Evolutionary conservation across 2,113 vertebrate genomes (phyloP), one percentile per base, ranked within the genome.

Genomic region (Phylloscopus trochiloides): DNA sequence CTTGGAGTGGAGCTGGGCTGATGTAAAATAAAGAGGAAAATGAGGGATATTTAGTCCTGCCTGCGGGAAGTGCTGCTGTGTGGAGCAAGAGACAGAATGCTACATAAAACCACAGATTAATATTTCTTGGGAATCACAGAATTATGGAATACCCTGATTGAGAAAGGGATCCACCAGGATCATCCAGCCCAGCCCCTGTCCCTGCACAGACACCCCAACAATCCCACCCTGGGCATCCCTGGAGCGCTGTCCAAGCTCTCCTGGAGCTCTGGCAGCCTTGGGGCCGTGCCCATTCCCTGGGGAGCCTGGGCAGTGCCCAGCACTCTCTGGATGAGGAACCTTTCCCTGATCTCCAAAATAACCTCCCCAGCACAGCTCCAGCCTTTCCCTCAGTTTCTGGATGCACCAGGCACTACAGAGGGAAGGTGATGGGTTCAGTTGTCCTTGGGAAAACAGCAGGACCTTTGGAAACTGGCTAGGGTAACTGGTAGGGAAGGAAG

Each of bases 201-300:
- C 21, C 42, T 14, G 63, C 62, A 3, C n/a, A 82, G 38, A 45
- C n/a, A 0, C 45, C 21, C 38, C 47, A 10, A 10, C 6, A 88
- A 10, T 1, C 45, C 45, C 52, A 43, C 15, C 36, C 51, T 66
- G 67, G 1, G 2, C 43, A 67, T 4, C 31, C 32, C 67, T 57
- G 31, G 36, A 54, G n/a, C 0, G 0, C 3, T 47, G 29, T 0
- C 68, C 68, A 17, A 59, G 1, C 0, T 0, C 52, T n/a, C 68
- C 68, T 52, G 45, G 9, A 89, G 77, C 59, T 80, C 51, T 88
- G 76, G 50, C 75, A 79, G 75, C 58, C 75, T 65, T 2, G 2
- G 61, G 32, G 70, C 52, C 0, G 29, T 25, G 45, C 24, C 77
- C 87, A 40, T 67, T 82, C 54, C 68, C 47, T 68, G 54, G 29